Percentiles rank a stretch among this genome's conserved stretches.
phyloP scores from a whole-genome alignment of 2,113 vertebrate species.

The Poecilia latipinna region DNA sequence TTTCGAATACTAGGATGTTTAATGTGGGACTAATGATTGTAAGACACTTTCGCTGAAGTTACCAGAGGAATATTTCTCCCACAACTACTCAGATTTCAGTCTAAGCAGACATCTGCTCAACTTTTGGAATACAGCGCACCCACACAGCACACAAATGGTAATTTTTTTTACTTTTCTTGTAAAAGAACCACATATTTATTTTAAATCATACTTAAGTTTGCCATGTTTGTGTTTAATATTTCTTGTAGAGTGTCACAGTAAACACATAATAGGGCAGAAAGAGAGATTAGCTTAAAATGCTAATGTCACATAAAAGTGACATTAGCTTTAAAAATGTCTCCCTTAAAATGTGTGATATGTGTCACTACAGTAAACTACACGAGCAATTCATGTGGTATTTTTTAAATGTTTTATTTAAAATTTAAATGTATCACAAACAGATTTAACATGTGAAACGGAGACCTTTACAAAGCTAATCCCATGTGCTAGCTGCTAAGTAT shows the following conservation, averaged over 20 bases:
- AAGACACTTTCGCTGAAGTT: conserved; percentile 34
- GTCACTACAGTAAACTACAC: no score
- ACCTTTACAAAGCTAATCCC: no score
- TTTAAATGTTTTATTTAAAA: no score
- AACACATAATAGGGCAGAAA: neutral
- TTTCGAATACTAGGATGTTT: conserved; percentile 55
- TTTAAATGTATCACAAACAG: no score
- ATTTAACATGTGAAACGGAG: no score
- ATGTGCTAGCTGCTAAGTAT: no score
- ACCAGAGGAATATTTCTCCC: conserved; percentile 19
- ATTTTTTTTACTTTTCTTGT: no score
- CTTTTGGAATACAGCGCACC: neutral
- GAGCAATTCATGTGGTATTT: no score
- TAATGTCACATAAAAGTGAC: neutral
- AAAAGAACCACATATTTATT: neutral
- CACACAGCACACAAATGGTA: no score
- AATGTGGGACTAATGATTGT: conserved; percentile 66
- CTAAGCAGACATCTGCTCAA: neutral
- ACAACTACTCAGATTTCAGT: neutral
- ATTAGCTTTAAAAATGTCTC: neutral
- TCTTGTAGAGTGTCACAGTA: neutral
- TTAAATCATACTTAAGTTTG: neutral
- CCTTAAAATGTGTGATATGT: neutral
- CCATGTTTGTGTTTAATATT: neutral
- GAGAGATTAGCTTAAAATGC: neutral